Conservation (phyloP, 2,888 invertebrate genomes). For the Hirtodrosophila confusa region DNA sequence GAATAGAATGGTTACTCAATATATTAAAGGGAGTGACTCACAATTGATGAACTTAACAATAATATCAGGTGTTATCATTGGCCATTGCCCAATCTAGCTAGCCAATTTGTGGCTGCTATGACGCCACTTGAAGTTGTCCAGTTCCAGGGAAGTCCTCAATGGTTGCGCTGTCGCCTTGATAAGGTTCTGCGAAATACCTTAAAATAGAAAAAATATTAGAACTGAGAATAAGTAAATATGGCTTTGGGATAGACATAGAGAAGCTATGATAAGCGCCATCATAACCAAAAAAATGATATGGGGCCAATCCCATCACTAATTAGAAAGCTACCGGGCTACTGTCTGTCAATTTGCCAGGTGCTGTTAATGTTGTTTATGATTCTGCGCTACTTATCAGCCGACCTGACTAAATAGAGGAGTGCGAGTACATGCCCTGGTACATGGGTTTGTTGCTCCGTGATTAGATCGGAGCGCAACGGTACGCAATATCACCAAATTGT, state of each 20-base stretch:
- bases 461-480: constrained; percentile 8
- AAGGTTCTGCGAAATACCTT: constrained; percentile 27
- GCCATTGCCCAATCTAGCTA: constrained; percentile 35
- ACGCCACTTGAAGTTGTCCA: constrained; percentile 28
- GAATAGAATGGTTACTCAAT: neutral
- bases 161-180: constrained; percentile 19
- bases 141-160: constrained; percentile 48
- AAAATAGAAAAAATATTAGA: constrained; percentile 2
- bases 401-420: neutral
- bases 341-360: constrained; percentile 42
- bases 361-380: constrained; percentile 45
- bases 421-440: constrained; percentile 1
- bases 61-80: constrained; percentile 35
- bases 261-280: neutral
- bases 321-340: constrained; percentile 26
- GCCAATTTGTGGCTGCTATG: constrained; percentile 15
- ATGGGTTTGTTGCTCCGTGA: constrained; percentile 17
- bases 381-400: constrained; percentile 35
- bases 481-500: constrained; percentile 60
- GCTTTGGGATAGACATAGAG: neutral
- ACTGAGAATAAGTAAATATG: constrained; percentile 1
- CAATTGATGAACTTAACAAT: constrained; percentile 17
- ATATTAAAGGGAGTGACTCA: constrained; percentile 25
- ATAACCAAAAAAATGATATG: constrained; percentile 3
- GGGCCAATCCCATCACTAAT: constrained; percentile 27